A percentile compares a stretch with the other conserved stretches of the same genome.
These are phyloP conservation scores for Cistogaster globosa DNA, from an alignment of 2,888 invertebrate species.

Conservation along the genomic window DNA sequence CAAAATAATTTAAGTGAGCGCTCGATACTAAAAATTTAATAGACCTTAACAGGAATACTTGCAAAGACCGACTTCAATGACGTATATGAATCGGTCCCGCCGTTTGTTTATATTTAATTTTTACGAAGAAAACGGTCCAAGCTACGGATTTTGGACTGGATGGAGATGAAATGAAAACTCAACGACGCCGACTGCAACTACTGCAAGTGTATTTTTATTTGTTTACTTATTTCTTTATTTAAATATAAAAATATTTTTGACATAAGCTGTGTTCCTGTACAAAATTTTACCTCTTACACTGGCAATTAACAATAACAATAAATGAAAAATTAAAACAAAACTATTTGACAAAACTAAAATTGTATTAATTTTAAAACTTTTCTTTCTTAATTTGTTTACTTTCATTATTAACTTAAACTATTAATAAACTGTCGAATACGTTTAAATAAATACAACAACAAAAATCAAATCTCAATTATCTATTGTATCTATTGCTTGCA, in stretches of 20 bases:
- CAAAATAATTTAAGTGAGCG: too few relatives aligned
- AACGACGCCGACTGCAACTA: too few relatives aligned
- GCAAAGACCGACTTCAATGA: too few relatives aligned
- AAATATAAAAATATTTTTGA: constrained; percentile 57
- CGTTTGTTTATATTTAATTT: too few relatives aligned
- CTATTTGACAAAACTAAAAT: background rate
- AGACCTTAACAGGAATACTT: too few relatives aligned
- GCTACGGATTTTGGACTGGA: too few relatives aligned
- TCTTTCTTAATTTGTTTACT: constrained; percentile 47
- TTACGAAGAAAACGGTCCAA: too few relatives aligned
- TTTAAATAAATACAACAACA: constrained; percentile 45
- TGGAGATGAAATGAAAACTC: background rate
- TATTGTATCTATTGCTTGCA: constrained; percentile 77
- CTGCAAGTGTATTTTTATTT: too few relatives aligned
- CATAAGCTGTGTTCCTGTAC: constrained; percentile 71
- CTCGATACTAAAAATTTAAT: too few relatives aligned
- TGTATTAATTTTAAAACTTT: constrained; percentile 51
- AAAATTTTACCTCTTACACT: constrained; percentile 9
- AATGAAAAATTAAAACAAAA: background rate
- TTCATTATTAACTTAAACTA: constrained; percentile 48
- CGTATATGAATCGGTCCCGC: too few relatives aligned
- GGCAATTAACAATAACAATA: background rate
- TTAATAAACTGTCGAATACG: constrained; percentile 57
- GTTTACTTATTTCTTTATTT: too few relatives aligned
- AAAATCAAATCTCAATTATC: constrained; percentile 67